Conservation (phyloP, 2,797 vertebrate species). For the Catostomus latipinnis region DNA sequence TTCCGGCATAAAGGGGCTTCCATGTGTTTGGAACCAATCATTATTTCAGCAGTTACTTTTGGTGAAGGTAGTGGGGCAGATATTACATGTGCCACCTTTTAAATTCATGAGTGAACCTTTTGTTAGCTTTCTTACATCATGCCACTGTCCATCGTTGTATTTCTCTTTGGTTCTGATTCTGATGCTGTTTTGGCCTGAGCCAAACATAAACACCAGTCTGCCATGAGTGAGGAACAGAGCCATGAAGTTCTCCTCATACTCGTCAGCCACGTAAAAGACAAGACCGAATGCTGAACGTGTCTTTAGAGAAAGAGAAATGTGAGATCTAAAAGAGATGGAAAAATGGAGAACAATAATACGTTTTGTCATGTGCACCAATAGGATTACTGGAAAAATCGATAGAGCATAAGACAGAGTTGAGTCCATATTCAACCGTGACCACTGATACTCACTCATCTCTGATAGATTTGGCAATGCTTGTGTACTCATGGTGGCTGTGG, state of each 20-base stretch:
- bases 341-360: not conserved
- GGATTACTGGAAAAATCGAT: too few species aligned
- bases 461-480: slow-evolving; percentile 80
- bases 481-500: slow-evolving; percentile 90
- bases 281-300: slow-evolving; percentile 90
- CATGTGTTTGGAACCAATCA: too few species aligned
- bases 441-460: slow-evolving; percentile 80
- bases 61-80: too few species aligned
- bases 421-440: not conserved
- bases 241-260: slow-evolving; percentile 87
- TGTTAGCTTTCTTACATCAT: slow-evolving; percentile 82
- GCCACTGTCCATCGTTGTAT: slow-evolving; percentile 90
- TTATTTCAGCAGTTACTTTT: too few species aligned
- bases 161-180: slow-evolving; percentile 86
- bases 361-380: too few species aligned
- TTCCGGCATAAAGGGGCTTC: too few species aligned
- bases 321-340: slow-evolving; percentile 76
- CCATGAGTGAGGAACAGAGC: slow-evolving; percentile 87
- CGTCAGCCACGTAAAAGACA: slow-evolving; percentile 89
- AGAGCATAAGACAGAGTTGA: not conserved
- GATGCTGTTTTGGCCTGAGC: slow-evolving; percentile 81
- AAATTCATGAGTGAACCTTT: not conserved
- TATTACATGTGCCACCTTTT: not conserved
- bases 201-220: slow-evolving; percentile 88
- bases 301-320: slow-evolving; percentile 90